Evolutionary conservation across 2,797 vertebrate species (phyloP).

Genomic region (Sphaeramia orbicularis): DNA sequence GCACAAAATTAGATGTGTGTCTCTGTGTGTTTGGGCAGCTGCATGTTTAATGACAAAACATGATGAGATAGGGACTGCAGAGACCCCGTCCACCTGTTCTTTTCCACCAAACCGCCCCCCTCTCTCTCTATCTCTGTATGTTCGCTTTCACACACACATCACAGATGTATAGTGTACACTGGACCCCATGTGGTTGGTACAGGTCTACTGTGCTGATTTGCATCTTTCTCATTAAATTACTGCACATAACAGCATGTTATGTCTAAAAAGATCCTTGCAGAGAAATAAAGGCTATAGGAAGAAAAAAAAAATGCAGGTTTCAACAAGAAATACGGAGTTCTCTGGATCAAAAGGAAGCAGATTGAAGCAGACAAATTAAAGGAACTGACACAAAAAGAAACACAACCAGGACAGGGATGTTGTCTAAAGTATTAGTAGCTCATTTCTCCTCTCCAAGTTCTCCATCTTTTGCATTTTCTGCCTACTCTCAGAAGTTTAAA

Average conservation of each 20-base stretch:
- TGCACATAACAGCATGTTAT: constrained; percentile 28
- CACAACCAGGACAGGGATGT: background rate
- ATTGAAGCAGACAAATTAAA: no score
- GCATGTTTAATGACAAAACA: constrained; percentile 77
- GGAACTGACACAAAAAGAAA: no score
- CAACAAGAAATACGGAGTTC: constrained; percentile 2
- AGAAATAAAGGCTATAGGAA: constrained; percentile 12
- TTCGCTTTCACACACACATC: constrained; percentile 5
- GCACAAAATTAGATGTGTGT: constrained; percentile 65
- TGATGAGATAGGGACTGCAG: constrained; percentile 68
- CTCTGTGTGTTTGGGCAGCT: constrained; percentile 63
- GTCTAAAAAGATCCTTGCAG: constrained; percentile 3
- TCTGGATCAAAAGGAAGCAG: background rate
- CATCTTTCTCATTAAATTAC: constrained; percentile 53
- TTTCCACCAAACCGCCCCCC: constrained; percentile 24
- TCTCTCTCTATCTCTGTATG: constrained; percentile 6
- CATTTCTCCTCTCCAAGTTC: constrained; percentile 18
- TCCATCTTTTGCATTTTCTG: background rate
- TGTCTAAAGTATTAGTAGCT: constrained; percentile 26
- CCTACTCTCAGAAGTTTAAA: constrained; percentile 39
- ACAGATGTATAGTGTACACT: constrained; percentile 11
- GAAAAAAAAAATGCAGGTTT: constrained; percentile 18
- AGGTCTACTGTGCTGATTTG: constrained; percentile 48
- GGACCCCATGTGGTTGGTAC: constrained; percentile 15
- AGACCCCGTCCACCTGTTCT: constrained; percentile 72